phyloP scores from a whole-genome alignment of 2,113 vertebrate genomes.

The Tragulus kanchil region DNA sequence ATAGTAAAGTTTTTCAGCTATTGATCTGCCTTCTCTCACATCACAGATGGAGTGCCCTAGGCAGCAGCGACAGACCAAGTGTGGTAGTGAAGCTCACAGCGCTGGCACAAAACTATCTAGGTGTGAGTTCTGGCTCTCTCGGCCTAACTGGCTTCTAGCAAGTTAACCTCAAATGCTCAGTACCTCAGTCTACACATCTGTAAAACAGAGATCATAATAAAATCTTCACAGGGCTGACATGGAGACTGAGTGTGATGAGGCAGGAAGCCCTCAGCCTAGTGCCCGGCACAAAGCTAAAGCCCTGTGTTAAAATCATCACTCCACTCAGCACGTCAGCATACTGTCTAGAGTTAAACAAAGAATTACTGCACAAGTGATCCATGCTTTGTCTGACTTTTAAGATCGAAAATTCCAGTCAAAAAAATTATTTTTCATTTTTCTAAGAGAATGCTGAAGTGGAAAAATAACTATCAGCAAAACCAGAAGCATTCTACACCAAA shows the following conservation, averaged over 20 bases:
- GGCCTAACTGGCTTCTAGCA: not conserved
- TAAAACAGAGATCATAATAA: not conserved
- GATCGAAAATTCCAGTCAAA: not conserved
- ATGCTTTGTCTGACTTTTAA: not conserved
- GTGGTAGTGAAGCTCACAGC: not conserved
- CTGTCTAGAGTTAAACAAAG: not conserved
- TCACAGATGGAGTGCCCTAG: not conserved
- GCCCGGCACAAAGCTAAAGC: not conserved
- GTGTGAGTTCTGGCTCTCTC: not conserved
- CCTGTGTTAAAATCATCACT: not conserved
- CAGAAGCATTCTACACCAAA: not conserved
- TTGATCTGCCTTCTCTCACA: not conserved
- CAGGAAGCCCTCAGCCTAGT: not conserved
- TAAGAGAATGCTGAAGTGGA: not conserved
- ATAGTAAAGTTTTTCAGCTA: not conserved
- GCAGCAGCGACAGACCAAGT: not conserved
- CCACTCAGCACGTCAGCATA: not conserved
- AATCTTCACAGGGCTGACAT: not conserved
- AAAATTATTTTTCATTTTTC: not conserved
- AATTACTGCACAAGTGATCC: not conserved
- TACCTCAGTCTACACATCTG: not conserved
- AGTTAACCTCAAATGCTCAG: not conserved
- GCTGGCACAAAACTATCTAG: not conserved
- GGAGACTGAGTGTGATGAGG: not conserved
- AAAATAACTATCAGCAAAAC: not conserved